Evolutionary conservation across 2,888 invertebrate species (phyloP).

Genomic region (Oligia strigilis): DNA sequence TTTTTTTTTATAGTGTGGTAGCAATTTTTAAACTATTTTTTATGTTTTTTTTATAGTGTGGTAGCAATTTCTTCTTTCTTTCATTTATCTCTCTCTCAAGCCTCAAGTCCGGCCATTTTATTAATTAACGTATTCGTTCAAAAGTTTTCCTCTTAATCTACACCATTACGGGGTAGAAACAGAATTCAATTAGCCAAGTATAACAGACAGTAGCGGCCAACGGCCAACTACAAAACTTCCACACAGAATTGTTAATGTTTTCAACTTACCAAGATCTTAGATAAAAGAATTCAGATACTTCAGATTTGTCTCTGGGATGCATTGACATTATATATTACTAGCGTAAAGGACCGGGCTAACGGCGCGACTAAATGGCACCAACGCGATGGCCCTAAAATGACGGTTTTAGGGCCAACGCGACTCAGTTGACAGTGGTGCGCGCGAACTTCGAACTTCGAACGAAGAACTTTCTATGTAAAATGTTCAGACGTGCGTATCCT

Average conservation of each 20-base stretch:
- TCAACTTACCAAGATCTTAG: background rate
- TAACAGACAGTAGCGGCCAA: slow-evolving; percentile 16
- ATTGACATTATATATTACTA: too few species aligned
- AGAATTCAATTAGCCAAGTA: slow-evolving; percentile 44
- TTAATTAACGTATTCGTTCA: slow-evolving; percentile 27
- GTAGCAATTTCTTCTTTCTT: background rate
- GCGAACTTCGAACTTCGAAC: too few species aligned
- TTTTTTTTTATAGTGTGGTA: too few species aligned
- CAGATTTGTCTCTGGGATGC: background rate
- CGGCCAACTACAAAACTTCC: slow-evolving; percentile 4
- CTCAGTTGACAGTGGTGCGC: too few species aligned
- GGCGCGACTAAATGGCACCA: too few species aligned
- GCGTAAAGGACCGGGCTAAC: too few species aligned
- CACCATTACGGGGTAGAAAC: background rate
- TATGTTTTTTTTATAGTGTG: too few species aligned
- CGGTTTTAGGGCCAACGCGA: too few species aligned
- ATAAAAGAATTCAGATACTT: background rate
- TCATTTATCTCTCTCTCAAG: background rate
- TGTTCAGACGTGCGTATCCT: too few species aligned
- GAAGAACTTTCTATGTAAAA: too few species aligned
- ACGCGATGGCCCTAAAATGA: too few species aligned
- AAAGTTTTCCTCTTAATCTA: slow-evolving; percentile 31
- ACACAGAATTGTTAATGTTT: slow-evolving; percentile 37
- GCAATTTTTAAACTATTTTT: background rate
- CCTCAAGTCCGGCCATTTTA: background rate